Base-by-base conservation (phyloP, 2,113 vertebrate genomes). In the Pycnonotus jocosus region DNA sequence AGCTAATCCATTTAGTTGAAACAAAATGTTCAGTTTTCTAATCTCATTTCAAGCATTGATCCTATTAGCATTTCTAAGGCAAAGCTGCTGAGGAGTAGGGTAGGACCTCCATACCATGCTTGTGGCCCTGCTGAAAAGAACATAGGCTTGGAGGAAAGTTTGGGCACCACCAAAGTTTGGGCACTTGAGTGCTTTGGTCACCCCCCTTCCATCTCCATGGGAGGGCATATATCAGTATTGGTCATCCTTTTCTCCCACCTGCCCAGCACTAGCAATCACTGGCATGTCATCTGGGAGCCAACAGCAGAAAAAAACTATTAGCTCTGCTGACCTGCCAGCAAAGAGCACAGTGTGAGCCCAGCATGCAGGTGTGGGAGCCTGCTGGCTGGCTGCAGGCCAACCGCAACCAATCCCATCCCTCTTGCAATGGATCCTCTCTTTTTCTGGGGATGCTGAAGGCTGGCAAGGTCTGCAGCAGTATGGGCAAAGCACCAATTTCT, bases 1-100 rank as follows among this genome's bases (percentile, higher is more conserved):
- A 86, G 48, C 81, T 97, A 96, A 97, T 92, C 92, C 86, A 71
- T 88, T 95, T 86, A 89, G 81, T 89, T 93, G 73, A 97, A 94
- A 96, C 88, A 93, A 95, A 97, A 95, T 94, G 94, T 93, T 94
- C 73, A 72, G 80, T 91, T 89, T 95, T 91, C 77, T 96, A 95
- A 96, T 96, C 95, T 91, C 37, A 68, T 95, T 95, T 70, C 48
- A 61, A 87, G 58, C 60, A 60, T 61, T 93, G 92, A 97, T 86
- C 94, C 95, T 93, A 92, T 93, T 89, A 97, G 48, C 12, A 79
- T 58, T 86, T 94, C 80, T 86, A 64, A 95, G 45, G 12, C 70
- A 93, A 87, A 92, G 58, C 80, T 95, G 37, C 61, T 61, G 47
- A 15, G 35, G 44, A 54, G 27, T 44, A 83, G 86, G 35, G 33